Percentiles rank a stretch among this genome's conserved stretches.
phyloP scores from a whole-genome alignment of 2,888 invertebrate genomes.

The Hirtodrosophila histrioides region DNA sequence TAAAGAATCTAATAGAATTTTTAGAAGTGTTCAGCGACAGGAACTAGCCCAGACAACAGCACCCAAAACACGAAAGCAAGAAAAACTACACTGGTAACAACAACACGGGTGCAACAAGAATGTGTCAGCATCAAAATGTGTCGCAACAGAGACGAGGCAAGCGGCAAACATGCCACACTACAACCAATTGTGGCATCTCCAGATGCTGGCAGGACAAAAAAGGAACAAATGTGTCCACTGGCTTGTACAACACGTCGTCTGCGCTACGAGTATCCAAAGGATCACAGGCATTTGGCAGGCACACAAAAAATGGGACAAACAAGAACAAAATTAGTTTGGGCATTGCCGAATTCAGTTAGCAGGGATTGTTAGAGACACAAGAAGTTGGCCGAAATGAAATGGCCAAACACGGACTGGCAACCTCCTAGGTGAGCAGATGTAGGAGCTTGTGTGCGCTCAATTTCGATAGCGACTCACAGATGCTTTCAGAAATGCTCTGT shows the following conservation, averaged over 20 bases:
- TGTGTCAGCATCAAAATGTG: slow-evolving; percentile 58
- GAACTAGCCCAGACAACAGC: slow-evolving; percentile 28
- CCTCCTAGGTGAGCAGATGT: slow-evolving; percentile 34
- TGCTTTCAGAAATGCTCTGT: slow-evolving; percentile 17
- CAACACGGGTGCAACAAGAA: too few relatives aligned
- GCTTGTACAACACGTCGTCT: slow-evolving; percentile 53
- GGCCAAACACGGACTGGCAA: slow-evolving; percentile 27
- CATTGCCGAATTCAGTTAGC: slow-evolving; percentile 40
- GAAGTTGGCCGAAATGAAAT: slow-evolving; percentile 48
- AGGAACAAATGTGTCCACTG: slow-evolving; percentile 36
- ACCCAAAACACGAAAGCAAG: slow-evolving; percentile 18
- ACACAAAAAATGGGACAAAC: slow-evolving; percentile 14
- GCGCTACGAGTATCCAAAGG: slow-evolving; percentile 29
- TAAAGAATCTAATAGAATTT: slow-evolving; percentile 61
- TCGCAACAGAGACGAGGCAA: slow-evolving; percentile 20
- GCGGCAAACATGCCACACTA: slow-evolving; percentile 54
- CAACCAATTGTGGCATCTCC: slow-evolving; percentile 55
- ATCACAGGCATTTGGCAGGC: slow-evolving; percentile 21
- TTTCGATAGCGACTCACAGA: slow-evolving; percentile 33
- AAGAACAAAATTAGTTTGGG: slow-evolving; percentile 48
- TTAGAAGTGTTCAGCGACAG: slow-evolving; percentile 35
- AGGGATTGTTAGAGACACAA: slow-evolving; percentile 32
- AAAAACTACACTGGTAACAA: slow-evolving; percentile 27
- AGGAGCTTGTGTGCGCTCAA: slow-evolving; percentile 14
- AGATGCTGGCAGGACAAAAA: slow-evolving; percentile 26